Base-by-base conservation (phyloP, 2,797 vertebrate genomes). In the Parauchenoglanis punctatus region DNA sequence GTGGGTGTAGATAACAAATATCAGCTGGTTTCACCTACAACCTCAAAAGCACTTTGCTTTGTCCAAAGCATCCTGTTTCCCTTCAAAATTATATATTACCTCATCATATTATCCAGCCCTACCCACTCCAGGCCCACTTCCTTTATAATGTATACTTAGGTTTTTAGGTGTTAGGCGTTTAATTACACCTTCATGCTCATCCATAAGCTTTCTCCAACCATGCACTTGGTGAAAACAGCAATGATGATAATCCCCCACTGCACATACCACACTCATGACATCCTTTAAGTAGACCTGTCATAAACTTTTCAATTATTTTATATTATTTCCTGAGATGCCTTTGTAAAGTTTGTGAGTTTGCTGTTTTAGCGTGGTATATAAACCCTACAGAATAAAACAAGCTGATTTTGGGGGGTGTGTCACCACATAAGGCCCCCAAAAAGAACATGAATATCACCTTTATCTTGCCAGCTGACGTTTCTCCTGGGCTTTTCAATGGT, bases 381-480 rank as follows among this genome's bases (percentile, higher is more conserved):
- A 49, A 8, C 46, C 8, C 46, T 49, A 49, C 46, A 49, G 5
- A 8, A 49, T 49, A 49, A 49, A 49, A 49, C 46, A 49, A 8
- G 46, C 46, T 49, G 46, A 49, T 49, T 49, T 49, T 5, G 46
- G 46, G 46, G 46, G 8, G 46, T 4, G 46, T 5, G 46, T 0
- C 46, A 35, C 35, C 35, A 35, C 35, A 35, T 35, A 35, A 35
- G 35, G 35, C 35, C 35, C 35, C 35, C 35, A 35, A 35, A 35
- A 68, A 46, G 3, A 61, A 35, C 20, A 18, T 20, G 23, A 31
- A 40, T 18, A 90, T 93, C 93, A 97, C 97, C 97, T 92, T 97
- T 96, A 89, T 97, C 97, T 85, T 97, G 97, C 96, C 97, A 97
- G 94, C 96, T 97, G 90, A 97, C 93, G 0, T 95, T 96, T 90